Evolutionary conservation across 2,797 vertebrate genomes (phyloP).

Genomic region (Sebastes minor): DNA sequence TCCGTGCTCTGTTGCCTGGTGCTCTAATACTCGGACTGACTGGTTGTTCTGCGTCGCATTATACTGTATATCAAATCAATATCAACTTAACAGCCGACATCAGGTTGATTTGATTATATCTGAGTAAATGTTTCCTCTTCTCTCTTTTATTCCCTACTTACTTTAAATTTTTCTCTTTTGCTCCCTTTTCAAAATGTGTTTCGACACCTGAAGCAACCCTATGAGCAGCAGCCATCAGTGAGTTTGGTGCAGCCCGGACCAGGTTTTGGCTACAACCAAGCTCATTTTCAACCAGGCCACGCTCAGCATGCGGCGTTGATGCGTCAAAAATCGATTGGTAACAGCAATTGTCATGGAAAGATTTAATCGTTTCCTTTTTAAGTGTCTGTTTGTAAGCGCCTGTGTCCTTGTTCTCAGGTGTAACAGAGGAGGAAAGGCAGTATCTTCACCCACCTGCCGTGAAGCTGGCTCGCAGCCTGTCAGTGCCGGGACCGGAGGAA

Average conservation of each 20-base stretch:
- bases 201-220: slow-evolving; percentile 79
- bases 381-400: slow-evolving; percentile 11
- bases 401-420: slow-evolving; percentile 76
- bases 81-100: slow-evolving; percentile 11
- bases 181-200: slow-evolving; percentile 27
- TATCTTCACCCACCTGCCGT: slow-evolving; percentile 89
- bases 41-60: slow-evolving; percentile 16
- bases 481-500: slow-evolving; percentile 92
- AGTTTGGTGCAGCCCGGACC: slow-evolving; percentile 76
- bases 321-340: slow-evolving; percentile 94
- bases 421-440: slow-evolving; percentile 90
- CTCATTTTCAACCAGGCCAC: slow-evolving; percentile 88
- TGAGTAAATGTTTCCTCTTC: slow-evolving; percentile 23
- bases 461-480: slow-evolving; percentile 93
- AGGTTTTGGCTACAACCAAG: slow-evolving; percentile 88
- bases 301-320: slow-evolving; percentile 90
- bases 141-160: slow-evolving; percentile 2
- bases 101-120: slow-evolving; percentile 17
- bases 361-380: background rate
- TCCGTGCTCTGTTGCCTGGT: slow-evolving; percentile 38
- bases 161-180: slow-evolving; percentile 2
- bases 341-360: slow-evolving; percentile 7
- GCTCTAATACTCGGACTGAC: slow-evolving; percentile 6
- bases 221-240: slow-evolving; percentile 87
- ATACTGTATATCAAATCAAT: slow-evolving; percentile 28